Evolutionary conservation across 2,888 invertebrate species (phyloP).

Genomic region (Cosmia trapezina): DNA sequence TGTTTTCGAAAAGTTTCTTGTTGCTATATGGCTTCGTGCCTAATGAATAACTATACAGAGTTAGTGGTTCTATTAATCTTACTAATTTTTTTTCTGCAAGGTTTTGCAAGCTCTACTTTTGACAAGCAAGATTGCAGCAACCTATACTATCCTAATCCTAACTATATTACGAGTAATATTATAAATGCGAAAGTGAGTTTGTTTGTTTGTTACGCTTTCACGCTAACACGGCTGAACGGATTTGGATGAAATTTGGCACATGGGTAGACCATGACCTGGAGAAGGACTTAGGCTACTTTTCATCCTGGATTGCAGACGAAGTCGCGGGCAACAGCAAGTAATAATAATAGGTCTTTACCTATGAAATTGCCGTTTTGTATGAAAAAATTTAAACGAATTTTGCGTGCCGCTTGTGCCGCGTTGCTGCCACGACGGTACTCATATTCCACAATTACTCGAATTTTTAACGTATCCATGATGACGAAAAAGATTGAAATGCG

Average conservation of each 20-base stretch:
- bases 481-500: too few relatives aligned
- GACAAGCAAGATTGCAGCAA: neutral
- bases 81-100: slow-evolving; percentile 13
- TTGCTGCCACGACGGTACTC: too few relatives aligned
- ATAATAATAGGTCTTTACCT: too few relatives aligned
- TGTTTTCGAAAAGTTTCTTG: slow-evolving; percentile 31
- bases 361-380: too few relatives aligned
- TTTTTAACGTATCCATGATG: too few relatives aligned
- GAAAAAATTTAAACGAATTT: too few relatives aligned
- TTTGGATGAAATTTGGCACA: neutral
- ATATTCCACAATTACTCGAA: too few relatives aligned
- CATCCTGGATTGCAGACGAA: too few relatives aligned
- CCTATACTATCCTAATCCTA: neutral
- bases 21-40: slow-evolving; percentile 32
- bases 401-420: too few relatives aligned
- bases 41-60: slow-evolving; percentile 40
- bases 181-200: neutral
- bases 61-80: slow-evolving; percentile 26
- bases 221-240: neutral
- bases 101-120: slow-evolving; percentile 14
- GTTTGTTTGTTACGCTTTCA: neutral
- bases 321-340: too few relatives aligned
- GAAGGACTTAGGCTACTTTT: too few relatives aligned
- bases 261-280: too few relatives aligned
- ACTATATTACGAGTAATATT: neutral